Percentiles rank a stretch among this genome's conserved stretches.
phyloP scores from a whole-genome alignment of 2,113 vertebrate genomes.

The Cepphus grylle region DNA sequence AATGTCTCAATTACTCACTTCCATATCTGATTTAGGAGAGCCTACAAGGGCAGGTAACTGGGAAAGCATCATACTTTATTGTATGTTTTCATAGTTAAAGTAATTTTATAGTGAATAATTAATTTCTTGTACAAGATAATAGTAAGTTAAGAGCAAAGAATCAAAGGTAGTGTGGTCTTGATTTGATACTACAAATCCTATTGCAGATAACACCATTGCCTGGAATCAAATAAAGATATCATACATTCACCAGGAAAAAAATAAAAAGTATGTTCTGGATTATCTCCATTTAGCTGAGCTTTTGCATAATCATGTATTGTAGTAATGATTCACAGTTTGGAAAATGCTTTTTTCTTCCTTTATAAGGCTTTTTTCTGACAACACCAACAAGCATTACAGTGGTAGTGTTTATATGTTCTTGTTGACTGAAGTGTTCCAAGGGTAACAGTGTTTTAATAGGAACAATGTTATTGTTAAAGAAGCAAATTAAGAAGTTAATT shows the following conservation, averaged over 20 bases:
- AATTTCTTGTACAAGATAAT: background rate
- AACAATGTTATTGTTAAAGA: slow-evolving; percentile 22
- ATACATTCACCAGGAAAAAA: background rate
- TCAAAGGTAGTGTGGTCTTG: background rate
- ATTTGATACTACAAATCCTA: background rate
- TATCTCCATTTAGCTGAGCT: background rate
- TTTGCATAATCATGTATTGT: background rate
- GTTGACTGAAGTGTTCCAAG: background rate
- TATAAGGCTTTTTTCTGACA: background rate
- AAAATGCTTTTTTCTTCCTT: background rate
- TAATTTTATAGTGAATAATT: background rate
- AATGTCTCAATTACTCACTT: background rate
- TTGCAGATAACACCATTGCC: background rate
- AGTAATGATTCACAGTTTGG: background rate
- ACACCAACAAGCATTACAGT: background rate
- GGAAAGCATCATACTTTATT: background rate
- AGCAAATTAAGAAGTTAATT: slow-evolving; percentile 35
- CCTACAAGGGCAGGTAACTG: background rate
- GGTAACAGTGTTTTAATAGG: background rate
- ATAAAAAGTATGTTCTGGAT: background rate
- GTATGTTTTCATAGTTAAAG: background rate
- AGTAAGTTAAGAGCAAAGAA: background rate
- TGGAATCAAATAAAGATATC: background rate
- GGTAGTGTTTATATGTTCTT: background rate
- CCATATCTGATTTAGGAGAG: background rate